Conservation (phyloP, 1,140 invertebrate species). For the Antheraea mylitta region DNA sequence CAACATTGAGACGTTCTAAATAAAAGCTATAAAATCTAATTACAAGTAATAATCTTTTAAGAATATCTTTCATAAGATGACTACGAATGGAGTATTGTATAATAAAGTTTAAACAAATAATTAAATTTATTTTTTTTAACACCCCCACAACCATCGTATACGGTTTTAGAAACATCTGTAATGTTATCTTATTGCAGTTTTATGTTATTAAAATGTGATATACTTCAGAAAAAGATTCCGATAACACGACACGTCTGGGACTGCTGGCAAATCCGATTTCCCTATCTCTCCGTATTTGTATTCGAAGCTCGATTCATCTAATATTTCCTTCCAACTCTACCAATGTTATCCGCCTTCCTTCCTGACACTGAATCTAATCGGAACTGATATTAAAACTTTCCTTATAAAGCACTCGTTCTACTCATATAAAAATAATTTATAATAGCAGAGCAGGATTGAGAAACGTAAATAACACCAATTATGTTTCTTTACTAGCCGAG, state of each 20-base stretch:
- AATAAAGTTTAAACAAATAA: too few species aligned
- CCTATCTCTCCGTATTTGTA: constrained; percentile 76
- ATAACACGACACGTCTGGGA: constrained; percentile 71
- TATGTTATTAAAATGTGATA: constrained; percentile 61
- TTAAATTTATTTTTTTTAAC: too few species aligned
- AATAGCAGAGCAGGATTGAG: too few species aligned
- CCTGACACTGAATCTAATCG: constrained; percentile 77
- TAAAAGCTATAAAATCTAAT: too few species aligned
- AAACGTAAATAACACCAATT: too few species aligned
- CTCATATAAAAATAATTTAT: neutral
- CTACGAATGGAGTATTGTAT: too few species aligned
- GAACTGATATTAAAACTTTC: constrained; percentile 77
- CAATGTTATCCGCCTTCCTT: constrained; percentile 71
- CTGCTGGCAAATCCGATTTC: constrained; percentile 70
- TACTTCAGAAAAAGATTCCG: constrained; percentile 62
- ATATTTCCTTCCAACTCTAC: constrained; percentile 74
- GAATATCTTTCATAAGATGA: too few species aligned
- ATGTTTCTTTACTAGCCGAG: too few species aligned
- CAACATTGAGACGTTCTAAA: too few species aligned
- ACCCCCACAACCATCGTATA: too few species aligned
- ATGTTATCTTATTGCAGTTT: constrained; percentile 14
- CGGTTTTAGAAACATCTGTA: too few species aligned
- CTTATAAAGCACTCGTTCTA: constrained; percentile 49
- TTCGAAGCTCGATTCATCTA: constrained; percentile 73
- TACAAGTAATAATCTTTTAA: too few species aligned